Percentiles rank a stretch among this genome's conserved stretches.
phyloP scores from a whole-genome alignment of 2,888 invertebrate species.

The Caenorhabditis sp. region DNA sequence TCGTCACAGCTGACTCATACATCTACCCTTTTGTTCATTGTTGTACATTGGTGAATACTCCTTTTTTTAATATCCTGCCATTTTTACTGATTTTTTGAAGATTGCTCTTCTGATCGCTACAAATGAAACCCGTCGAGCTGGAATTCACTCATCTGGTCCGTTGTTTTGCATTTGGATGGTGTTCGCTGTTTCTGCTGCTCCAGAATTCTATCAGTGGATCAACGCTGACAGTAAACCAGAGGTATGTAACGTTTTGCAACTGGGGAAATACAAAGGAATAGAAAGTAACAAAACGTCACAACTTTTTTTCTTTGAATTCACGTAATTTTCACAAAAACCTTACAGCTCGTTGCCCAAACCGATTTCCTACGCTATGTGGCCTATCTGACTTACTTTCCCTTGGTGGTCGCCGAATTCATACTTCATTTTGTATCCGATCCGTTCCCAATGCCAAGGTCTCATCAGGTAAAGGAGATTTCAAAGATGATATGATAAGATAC shows the following conservation, averaged over 20 bases:
- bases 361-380: conserved; percentile 77
- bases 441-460: conserved; percentile 59
- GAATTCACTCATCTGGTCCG: conserved; percentile 92
- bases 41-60: conserved; percentile 75
- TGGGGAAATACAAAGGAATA: too few species aligned
- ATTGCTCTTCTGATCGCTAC: conserved; percentile 61
- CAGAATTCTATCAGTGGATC: conserved; percentile 81
- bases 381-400: conserved; percentile 78
- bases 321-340: too few species aligned
- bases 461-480: conserved; percentile 57
- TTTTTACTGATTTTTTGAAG: conserved; percentile 43
- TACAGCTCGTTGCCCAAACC: conserved; percentile 73
- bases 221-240: conserved; percentile 66
- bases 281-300: too few species aligned
- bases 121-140: conserved; percentile 88
- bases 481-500: too few species aligned
- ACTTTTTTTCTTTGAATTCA: too few species aligned
- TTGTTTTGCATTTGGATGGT: conserved; percentile 94
- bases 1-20: conserved; percentile 73
- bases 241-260: conserved; percentile 55
- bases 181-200: conserved; percentile 88
- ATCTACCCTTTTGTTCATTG: conserved; percentile 76
- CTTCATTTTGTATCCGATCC: conserved; percentile 77
- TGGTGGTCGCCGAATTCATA: conserved; percentile 74
- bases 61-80: too few species aligned